These are phyloP conservation scores for Anadara kagoshimensis DNA, from an alignment of 1,140 invertebrate genomes.

Conservation along the genomic window DNA sequence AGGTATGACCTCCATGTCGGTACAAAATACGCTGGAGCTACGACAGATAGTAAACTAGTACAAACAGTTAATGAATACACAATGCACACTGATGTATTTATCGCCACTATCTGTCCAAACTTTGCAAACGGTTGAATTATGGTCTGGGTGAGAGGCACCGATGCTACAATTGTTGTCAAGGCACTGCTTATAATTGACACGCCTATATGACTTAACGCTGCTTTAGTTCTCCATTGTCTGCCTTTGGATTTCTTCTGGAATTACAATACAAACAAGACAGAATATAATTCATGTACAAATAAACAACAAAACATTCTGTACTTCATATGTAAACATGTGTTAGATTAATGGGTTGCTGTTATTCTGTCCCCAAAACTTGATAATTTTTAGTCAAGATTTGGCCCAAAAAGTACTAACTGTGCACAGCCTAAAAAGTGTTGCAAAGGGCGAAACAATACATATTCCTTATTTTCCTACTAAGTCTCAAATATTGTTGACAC, in stretches of 20 bases:
- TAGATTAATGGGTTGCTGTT: too few species aligned
- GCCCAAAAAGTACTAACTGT: too few species aligned
- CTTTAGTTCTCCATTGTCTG: conserved; percentile 54
- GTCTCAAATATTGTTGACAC: too few species aligned
- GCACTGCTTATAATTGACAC: conserved; percentile 66
- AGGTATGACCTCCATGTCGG: conserved; percentile 47
- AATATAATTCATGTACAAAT: too few species aligned
- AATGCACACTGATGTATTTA: conserved; percentile 67
- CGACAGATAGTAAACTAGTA: conserved; percentile 53
- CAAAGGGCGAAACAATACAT: too few species aligned
- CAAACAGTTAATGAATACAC: conserved; percentile 63
- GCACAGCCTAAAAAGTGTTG: too few species aligned
- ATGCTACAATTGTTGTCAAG: conserved; percentile 67
- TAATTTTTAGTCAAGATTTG: too few species aligned
- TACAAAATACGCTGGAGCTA: conserved; percentile 58
- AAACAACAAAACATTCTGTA: too few species aligned
- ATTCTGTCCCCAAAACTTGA: too few species aligned
- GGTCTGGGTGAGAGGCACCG: conserved; percentile 65
- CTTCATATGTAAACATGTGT: too few species aligned
- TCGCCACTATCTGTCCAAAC: conserved; percentile 67
- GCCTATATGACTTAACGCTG: conserved; percentile 64
- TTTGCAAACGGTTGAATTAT: conserved; percentile 66
- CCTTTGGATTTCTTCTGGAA: conserved; percentile 29
- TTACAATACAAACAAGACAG: background rate
- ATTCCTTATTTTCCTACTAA: too few species aligned